Conservation (phyloP, 2,113 vertebrate species). For the Spheniscus mendiculus region DNA sequence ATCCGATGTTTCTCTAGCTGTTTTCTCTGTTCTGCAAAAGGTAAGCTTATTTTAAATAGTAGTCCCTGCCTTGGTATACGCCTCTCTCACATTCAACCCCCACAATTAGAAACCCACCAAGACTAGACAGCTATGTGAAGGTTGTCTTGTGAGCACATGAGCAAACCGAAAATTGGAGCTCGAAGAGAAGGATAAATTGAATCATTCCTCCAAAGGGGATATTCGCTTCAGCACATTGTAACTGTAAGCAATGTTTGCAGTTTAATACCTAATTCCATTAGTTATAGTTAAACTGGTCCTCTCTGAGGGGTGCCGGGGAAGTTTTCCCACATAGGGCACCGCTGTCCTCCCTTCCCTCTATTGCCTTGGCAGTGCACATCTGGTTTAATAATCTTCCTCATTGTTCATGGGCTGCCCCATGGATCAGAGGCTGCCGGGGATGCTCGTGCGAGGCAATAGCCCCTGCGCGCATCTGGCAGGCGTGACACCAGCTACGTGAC, state of each 20-base stretch:
- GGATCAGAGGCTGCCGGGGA: background rate
- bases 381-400: background rate
- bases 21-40: background rate
- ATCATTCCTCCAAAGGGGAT: background rate
- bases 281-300: background rate
- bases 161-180: background rate
- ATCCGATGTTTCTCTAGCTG: background rate
- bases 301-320: background rate
- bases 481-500: background rate
- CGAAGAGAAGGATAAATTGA: background rate
- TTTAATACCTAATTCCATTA: background rate
- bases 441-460: background rate
- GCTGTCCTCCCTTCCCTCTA: background rate
- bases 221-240: background rate
- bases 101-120: background rate
- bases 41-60: background rate
- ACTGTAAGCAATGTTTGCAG: background rate
- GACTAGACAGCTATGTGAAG: background rate
- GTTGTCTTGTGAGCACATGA: background rate
- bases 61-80: background rate
- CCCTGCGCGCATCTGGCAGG: rapidly evolving
- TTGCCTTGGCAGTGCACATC: rapidly evolving
- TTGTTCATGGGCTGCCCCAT: background rate
- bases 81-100: background rate
- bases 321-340: background rate